phyloP scores from a whole-genome alignment of 2,888 invertebrate species.

The Phytoseiulus persimilis region DNA sequence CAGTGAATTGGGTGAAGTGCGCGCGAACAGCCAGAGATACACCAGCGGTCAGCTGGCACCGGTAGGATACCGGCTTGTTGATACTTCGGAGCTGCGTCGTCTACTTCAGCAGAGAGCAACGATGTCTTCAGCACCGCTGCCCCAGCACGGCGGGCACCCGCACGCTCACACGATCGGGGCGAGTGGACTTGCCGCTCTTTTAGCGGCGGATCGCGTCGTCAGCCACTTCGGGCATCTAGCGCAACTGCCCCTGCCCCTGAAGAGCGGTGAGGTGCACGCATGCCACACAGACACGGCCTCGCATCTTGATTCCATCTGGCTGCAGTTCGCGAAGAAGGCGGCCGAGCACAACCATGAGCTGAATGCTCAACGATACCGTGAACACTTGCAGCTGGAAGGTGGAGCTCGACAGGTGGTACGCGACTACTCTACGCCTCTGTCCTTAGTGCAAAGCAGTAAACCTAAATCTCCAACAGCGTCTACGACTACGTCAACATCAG shows the following conservation, averaged over 20 bases:
- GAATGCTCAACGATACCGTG: conserved; percentile 31
- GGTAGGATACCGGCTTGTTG: background rate
- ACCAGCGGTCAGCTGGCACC: background rate
- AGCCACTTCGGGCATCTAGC: conserved; percentile 38
- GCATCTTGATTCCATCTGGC: conserved; percentile 37
- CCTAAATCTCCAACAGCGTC: conserved; percentile 8
- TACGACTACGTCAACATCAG: background rate
- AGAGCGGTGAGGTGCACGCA: conserved; percentile 35
- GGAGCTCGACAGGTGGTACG: conserved; percentile 8
- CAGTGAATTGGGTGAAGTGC: background rate
- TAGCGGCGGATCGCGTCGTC: conserved; percentile 37
- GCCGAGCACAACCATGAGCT: conserved; percentile 38
- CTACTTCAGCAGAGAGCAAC: background rate
- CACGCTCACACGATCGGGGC: conserved; percentile 37
- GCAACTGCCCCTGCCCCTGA: conserved; percentile 36
- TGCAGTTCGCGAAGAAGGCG: conserved; percentile 39
- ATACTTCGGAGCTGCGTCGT: background rate
- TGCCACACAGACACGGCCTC: conserved; percentile 16
- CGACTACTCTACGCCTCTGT: conserved; percentile 30
- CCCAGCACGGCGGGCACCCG: conserved; percentile 38
- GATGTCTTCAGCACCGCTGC: conserved; percentile 33
- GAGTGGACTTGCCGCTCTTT: conserved; percentile 35
- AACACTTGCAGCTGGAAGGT: conserved; percentile 28
- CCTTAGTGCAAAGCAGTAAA: conserved; percentile 6
- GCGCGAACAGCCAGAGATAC: background rate